phyloP scores from a whole-genome alignment of 2,797 vertebrate genomes.

The Centroberyx gerrardi region DNA sequence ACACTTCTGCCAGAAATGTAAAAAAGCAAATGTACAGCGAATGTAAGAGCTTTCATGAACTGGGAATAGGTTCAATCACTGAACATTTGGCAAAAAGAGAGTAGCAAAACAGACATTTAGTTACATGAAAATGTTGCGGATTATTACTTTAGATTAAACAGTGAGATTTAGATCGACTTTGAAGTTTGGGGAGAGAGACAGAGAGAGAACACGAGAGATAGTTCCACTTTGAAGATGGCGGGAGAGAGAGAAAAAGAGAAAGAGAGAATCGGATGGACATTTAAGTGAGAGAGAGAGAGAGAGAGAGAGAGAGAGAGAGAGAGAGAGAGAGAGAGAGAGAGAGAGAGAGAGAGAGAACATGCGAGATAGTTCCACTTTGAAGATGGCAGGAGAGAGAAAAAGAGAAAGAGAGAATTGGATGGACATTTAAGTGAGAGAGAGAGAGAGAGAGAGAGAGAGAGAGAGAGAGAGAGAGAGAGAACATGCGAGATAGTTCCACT shows the following conservation, averaged over 20 bases:
- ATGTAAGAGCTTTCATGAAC: too few species aligned
- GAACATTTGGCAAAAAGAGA: too few species aligned
- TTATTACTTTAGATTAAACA: neutral
- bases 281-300: neutral
- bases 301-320: neutral
- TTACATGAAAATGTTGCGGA: too few species aligned
- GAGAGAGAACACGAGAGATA: constrained; percentile 3
- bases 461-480: neutral
- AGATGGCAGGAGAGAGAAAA: neutral
- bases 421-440: neutral
- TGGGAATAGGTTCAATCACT: too few species aligned
- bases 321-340: too few species aligned
- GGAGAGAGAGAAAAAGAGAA: neutral
- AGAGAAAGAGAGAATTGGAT: neutral
- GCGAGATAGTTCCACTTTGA: neutral
- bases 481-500: neutral
- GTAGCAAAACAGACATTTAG: too few species aligned
- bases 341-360: neutral
- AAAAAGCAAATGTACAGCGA: too few species aligned
- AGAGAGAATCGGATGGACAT: neutral
- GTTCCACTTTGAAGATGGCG: neutral
- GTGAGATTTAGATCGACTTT: too few species aligned
- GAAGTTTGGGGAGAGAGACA: neutral
- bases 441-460: too few species aligned
- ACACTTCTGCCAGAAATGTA: neutral